Conservation (phyloP, 2,113 vertebrate genomes). For the Panurus biarmicus region DNA sequence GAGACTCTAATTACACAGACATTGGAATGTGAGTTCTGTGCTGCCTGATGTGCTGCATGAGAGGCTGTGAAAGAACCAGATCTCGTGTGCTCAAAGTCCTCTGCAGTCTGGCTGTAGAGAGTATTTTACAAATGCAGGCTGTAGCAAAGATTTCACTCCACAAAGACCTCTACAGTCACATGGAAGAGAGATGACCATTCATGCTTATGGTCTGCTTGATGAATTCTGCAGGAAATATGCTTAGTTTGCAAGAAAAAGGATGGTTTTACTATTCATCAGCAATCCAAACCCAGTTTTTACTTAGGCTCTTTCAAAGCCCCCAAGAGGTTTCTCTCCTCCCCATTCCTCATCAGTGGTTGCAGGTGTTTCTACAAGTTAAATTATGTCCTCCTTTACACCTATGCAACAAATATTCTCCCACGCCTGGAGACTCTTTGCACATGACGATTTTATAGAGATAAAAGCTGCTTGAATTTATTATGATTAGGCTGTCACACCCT, state of each 20-base stretch:
- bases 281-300: neutral
- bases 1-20: neutral
- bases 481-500: neutral
- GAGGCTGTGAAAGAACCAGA: neutral
- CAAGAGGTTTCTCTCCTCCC: neutral
- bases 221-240: neutral
- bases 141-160: neutral
- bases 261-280: neutral
- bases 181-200: neutral
- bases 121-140: neutral
- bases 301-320: neutral
- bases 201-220: neutral
- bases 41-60: neutral
- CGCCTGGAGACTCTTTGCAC: neutral
- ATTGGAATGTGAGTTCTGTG: neutral
- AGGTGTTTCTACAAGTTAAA: neutral
- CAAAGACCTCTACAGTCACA: neutral
- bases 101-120: neutral
- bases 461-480: neutral
- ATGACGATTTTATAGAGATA: neutral
- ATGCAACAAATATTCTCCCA: neutral
- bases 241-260: neutral
- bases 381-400: neutral
- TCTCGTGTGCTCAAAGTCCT: neutral
- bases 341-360: neutral